Evolutionary conservation across 2,888 invertebrate species (phyloP).

Genomic region (Anthoptus insignis): DNA sequence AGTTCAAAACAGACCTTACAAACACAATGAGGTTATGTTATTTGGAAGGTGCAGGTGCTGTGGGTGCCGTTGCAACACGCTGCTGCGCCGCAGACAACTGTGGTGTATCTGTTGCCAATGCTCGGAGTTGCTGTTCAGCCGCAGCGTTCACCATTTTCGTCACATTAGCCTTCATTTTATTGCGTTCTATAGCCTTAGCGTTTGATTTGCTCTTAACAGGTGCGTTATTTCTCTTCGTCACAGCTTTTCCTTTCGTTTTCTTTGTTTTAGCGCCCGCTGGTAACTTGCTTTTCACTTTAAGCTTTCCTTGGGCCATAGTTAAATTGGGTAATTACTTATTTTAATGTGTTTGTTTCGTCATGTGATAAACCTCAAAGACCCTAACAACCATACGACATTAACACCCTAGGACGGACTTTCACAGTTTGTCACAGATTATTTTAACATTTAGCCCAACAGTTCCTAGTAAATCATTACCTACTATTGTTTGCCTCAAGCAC

Average conservation of each 20-base stretch:
- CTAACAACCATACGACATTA: no score
- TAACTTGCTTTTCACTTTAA: slow-evolving; percentile 89
- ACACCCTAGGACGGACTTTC: no score
- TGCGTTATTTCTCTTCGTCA: slow-evolving; percentile 88
- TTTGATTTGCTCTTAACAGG: slow-evolving; percentile 89
- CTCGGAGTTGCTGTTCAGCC: slow-evolving; percentile 89
- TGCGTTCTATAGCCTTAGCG: slow-evolving; percentile 84
- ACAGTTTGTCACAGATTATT: no score
- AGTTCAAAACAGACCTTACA: not conserved
- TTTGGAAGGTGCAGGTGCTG: slow-evolving; percentile 72
- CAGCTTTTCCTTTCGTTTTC: slow-evolving; percentile 83
- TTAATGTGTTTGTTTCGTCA: no score
- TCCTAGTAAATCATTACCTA: no score
- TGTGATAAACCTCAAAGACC: no score
- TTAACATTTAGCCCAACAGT: no score
- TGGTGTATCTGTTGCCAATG: slow-evolving; percentile 83
- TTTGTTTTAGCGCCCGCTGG: slow-evolving; percentile 86
- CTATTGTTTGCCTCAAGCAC: no score
- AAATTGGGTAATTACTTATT: no score
- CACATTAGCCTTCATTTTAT: slow-evolving; percentile 89
- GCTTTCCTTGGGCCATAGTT: slow-evolving; percentile 90
- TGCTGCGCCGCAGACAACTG: slow-evolving; percentile 82
- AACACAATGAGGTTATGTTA: slow-evolving; percentile 48
- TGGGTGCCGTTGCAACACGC: slow-evolving; percentile 74
- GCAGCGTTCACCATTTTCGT: slow-evolving; percentile 91